phyloP scores from a whole-genome alignment of 2,888 invertebrate genomes.

The Scotopteryx bipunctaria region DNA sequence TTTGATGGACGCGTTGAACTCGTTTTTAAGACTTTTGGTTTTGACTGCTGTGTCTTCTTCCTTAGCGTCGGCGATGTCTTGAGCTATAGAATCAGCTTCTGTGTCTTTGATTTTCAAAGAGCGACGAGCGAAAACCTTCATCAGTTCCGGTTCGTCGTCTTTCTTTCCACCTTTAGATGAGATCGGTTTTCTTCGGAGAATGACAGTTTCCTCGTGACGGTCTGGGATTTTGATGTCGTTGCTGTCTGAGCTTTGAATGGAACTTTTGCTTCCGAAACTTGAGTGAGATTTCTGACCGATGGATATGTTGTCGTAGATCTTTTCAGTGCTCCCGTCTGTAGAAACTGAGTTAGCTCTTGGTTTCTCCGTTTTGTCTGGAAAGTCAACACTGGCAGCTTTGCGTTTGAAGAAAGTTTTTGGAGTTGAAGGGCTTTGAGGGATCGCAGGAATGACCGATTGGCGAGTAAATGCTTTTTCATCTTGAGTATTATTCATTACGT shows the following conservation, averaged over 20 bases:
- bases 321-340: constrained; percentile 73
- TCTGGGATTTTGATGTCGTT: constrained; percentile 70
- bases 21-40: constrained; percentile 69
- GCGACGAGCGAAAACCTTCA: constrained; percentile 91
- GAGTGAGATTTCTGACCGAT: constrained; percentile 77
- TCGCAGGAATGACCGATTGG: constrained; percentile 46
- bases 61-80: constrained; percentile 79
- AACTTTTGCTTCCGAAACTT: constrained; percentile 77
- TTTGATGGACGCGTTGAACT: constrained; percentile 80
- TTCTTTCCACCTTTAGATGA: constrained; percentile 59
- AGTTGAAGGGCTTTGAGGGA: constrained; percentile 67
- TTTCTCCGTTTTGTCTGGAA: constrained; percentile 73
- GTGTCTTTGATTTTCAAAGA: constrained; percentile 91
- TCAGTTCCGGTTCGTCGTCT: constrained; percentile 89
- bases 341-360: constrained; percentile 68
- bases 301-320: constrained; percentile 74
- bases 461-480: constrained; percentile 52
- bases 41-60: constrained; percentile 61
- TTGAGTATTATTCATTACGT: constrained; percentile 47
- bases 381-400: constrained; percentile 82
- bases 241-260: constrained; percentile 75
- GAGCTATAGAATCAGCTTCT: constrained; percentile 84
- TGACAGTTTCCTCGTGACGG: constrained; percentile 74
- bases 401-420: constrained; percentile 79
- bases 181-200: constrained; percentile 83